Percentiles rank a stretch among this genome's conserved stretches.
phyloP scores from a whole-genome alignment of 2,888 invertebrate species.

The Nomada flava region DNA sequence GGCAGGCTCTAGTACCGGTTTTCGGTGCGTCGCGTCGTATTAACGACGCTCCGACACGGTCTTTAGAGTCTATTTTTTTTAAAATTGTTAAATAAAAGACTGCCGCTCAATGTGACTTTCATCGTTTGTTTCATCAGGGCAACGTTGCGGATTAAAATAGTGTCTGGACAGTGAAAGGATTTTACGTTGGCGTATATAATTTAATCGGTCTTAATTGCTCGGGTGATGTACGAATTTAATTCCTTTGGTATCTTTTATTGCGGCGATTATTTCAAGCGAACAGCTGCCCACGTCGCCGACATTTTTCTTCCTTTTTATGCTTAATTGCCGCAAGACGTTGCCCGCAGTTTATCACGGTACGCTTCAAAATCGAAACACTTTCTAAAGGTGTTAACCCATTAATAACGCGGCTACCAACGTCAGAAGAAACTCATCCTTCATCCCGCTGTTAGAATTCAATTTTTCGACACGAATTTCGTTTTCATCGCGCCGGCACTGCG shows the following conservation, averaged over 20 bases:
- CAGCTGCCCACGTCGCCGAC: background rate
- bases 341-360: constrained; percentile 10
- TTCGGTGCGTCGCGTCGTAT: background rate
- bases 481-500: constrained; percentile 17
- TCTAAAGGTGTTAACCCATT: constrained; percentile 28
- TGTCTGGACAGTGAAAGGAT: background rate
- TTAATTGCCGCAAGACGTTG: background rate
- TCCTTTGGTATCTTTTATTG: background rate
- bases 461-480: constrained; percentile 32
- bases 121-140: background rate
- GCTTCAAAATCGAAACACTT: constrained; percentile 33
- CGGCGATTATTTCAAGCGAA: background rate
- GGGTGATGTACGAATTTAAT: background rate
- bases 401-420: constrained; percentile 7
- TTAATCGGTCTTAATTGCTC: background rate
- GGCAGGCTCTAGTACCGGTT: constrained; percentile 22
- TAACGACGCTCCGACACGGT: background rate
- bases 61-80: constrained; percentile 12
- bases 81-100: background rate
- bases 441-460: background rate
- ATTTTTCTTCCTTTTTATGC: background rate
- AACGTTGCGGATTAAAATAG: background rate
- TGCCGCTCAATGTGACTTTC: background rate
- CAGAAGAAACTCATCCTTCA: constrained; percentile 2
- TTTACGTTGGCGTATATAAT: background rate